Percentiles rank a stretch among this genome's conserved stretches.
Evolutionary conservation across 1,140 invertebrate genomes (phyloP).

Genomic region (Carcinoscorpius rotundicauda): DNA sequence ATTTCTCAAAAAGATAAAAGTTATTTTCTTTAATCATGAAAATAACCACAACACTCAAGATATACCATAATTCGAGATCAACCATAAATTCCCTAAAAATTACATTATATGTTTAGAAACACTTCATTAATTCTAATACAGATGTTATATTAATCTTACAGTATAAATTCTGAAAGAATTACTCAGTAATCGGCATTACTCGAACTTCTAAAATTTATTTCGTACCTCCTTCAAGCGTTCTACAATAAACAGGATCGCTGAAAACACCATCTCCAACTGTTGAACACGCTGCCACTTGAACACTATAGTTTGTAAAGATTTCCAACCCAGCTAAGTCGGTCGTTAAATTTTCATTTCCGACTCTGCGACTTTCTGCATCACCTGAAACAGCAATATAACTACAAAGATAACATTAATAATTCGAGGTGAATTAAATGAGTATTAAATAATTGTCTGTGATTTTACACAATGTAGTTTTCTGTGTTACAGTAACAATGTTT

Average conservation of each 20-base stretch:
- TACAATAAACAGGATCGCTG: constrained; percentile 2
- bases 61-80: not conserved
- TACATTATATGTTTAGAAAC: not conserved
- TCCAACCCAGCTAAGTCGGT: not conserved
- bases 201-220: not conserved
- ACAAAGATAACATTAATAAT: no score
- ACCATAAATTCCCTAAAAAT: not conserved
- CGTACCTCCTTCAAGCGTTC: constrained; percentile 7
- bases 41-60: not conserved
- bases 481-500: no score
- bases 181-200: not conserved
- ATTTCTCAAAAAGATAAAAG: constrained; percentile 1
- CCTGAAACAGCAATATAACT: no score
- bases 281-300: constrained; percentile 2
- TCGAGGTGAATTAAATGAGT: no score
- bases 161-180: not conserved
- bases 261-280: constrained; percentile 2
- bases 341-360: not conserved
- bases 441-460: no score
- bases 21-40: not conserved
- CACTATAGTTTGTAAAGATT: constrained; percentile 10
- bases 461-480: no score
- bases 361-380: not conserved
- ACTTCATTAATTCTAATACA: not conserved
- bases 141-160: not conserved